phyloP scores from a whole-genome alignment of 2,888 invertebrate species.

The Thecocarcelia acutangulata region DNA sequence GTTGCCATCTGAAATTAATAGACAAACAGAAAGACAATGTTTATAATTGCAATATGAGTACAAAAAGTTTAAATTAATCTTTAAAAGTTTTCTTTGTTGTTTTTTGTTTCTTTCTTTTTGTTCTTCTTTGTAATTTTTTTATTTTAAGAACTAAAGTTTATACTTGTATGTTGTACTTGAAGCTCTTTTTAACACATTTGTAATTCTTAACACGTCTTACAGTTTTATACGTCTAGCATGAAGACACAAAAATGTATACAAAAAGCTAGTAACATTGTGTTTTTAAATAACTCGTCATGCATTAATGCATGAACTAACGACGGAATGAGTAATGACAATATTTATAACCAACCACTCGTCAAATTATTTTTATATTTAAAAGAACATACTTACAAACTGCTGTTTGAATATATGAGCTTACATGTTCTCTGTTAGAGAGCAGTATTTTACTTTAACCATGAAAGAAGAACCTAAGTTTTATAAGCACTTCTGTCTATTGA shows the following conservation, averaged over 20 bases:
- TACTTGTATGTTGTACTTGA: too few species aligned
- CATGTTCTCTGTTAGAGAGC: too few species aligned
- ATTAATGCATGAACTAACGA: constrained; percentile 40
- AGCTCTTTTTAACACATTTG: not conserved
- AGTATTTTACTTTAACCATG: too few species aligned
- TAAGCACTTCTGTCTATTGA: too few species aligned
- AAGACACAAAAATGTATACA: not conserved
- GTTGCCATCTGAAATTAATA: constrained; percentile 72
- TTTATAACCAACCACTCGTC: constrained; percentile 9
- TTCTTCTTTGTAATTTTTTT: too few species aligned
- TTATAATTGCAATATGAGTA: not conserved
- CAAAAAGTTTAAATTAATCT: not conserved
- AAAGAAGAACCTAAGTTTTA: too few species aligned
- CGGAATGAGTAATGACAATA: constrained; percentile 39
- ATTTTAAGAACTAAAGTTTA: too few species aligned
- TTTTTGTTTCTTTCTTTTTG: too few species aligned
- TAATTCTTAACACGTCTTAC: constrained; percentile 1
- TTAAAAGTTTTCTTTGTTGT: not conserved
- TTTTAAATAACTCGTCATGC: constrained; percentile 53
- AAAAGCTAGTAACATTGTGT: constrained; percentile 25
- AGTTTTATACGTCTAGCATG: not conserved
- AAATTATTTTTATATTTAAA: constrained; percentile 1
- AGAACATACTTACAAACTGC: not conserved
- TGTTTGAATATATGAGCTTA: too few species aligned
- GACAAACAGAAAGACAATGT: not conserved